phyloP scores from a whole-genome alignment of 2,888 invertebrate genomes.

The Drosophila aldrichi region DNA sequence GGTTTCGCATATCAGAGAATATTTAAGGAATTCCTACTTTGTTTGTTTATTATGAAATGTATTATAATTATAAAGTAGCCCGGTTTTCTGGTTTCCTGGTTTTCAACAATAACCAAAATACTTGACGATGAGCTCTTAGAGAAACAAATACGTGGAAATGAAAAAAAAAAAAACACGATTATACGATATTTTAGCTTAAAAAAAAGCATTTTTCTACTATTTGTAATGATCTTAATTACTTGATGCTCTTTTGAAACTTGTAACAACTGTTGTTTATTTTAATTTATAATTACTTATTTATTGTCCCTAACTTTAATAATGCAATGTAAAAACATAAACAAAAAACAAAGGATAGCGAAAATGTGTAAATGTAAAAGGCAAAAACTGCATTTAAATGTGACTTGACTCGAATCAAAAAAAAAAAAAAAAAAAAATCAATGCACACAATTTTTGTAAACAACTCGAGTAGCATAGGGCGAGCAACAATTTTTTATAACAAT shows the following conservation, averaged over 20 bases:
- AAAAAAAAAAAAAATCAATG: conserved; percentile 39
- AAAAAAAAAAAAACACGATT: conserved; percentile 31
- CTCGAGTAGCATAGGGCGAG: conserved; percentile 45
- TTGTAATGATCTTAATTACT: conserved; percentile 37
- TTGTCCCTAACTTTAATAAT: conserved; percentile 76
- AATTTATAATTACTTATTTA: conserved; percentile 78
- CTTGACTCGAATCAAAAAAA: conserved; percentile 73
- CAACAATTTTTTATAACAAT: conserved; percentile 69
- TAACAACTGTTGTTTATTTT: conserved; percentile 76
- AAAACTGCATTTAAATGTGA: conserved; percentile 77
- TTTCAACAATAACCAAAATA: conserved; percentile 47
- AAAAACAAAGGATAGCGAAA: conserved; percentile 73
- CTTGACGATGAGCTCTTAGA: conserved; percentile 62
- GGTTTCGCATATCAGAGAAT: conserved; percentile 70
- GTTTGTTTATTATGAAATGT: conserved; percentile 57
- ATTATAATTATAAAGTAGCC: conserved; percentile 77
- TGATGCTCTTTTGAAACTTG: conserved; percentile 59
- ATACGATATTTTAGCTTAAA: conserved; percentile 63
- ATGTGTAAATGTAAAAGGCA: conserved; percentile 47
- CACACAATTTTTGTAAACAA: conserved; percentile 65
- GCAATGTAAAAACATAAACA: conserved; percentile 78
- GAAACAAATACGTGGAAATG: conserved; percentile 9
- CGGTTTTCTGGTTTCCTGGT: conserved; percentile 57
- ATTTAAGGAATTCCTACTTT: conserved; percentile 65
- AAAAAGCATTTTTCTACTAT: conserved; percentile 28